Percentiles rank a stretch among this genome's conserved stretches.
Evolutionary conservation across 2,888 invertebrate genomes (phyloP).

Genomic region (Andrena haemorrhoa): DNA sequence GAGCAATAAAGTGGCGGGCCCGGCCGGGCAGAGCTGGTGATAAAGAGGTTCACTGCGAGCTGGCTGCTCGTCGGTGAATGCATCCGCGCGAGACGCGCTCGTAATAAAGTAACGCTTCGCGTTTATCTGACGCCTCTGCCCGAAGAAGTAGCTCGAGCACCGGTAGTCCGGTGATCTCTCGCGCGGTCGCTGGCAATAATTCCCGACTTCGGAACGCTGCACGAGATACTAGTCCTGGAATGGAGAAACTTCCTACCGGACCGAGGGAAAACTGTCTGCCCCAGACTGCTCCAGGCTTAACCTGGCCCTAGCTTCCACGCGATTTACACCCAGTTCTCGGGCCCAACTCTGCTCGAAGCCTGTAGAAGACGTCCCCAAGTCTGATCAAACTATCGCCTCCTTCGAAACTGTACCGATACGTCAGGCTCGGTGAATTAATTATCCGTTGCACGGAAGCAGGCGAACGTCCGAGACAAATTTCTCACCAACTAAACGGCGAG

Average conservation of each 20-base stretch:
- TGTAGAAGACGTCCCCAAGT: not conserved
- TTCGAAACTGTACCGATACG: not conserved
- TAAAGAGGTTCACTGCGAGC: slow-evolving; percentile 67
- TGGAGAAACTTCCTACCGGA: not conserved
- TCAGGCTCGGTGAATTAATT: not conserved
- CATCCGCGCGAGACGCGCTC: slow-evolving; percentile 38
- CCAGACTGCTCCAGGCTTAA: not conserved
- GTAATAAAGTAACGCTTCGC: slow-evolving; percentile 48
- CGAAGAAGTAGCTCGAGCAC: slow-evolving; percentile 32
- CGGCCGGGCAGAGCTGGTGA: slow-evolving; percentile 67
- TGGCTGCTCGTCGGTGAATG: slow-evolving; percentile 29
- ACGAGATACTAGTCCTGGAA: not conserved
- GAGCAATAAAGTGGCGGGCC: slow-evolving; percentile 76
- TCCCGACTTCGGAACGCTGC: slow-evolving; percentile 1
- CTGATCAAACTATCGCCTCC: too few species aligned
- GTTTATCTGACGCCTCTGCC: slow-evolving; percentile 47
- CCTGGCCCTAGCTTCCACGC: not conserved
- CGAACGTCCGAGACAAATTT: not conserved
- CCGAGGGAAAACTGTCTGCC: not conserved
- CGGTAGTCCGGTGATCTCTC: slow-evolving; percentile 28
- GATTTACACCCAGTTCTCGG: not conserved
- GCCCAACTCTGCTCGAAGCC: not conserved
- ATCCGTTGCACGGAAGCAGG: not conserved
- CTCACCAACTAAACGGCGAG: not conserved
- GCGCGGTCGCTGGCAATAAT: slow-evolving; percentile 21